Conservation (phyloP, 2,888 invertebrate genomes). For the Dendrolimus pini region DNA sequence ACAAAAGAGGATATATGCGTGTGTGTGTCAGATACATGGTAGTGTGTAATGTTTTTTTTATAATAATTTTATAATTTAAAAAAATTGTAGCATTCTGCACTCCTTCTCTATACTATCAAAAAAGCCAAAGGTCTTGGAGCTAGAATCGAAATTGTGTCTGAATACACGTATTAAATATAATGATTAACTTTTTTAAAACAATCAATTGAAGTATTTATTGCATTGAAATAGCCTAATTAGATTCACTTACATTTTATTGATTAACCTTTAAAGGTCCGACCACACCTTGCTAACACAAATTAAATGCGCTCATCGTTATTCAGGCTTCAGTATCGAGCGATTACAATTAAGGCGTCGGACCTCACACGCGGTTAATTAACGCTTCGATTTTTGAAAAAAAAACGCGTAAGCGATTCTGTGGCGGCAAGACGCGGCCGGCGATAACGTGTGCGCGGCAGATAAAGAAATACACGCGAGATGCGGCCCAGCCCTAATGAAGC, state of each 20-base stretch:
- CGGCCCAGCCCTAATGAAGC: slow-evolving; percentile 39
- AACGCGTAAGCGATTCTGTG: slow-evolving; percentile 2
- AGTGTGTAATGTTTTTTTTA: too few species aligned
- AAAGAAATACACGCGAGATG: slow-evolving; percentile 24
- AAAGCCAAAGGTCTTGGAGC: too few species aligned
- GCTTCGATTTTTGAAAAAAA: slow-evolving; percentile 14
- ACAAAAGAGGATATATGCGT: too few species aligned
- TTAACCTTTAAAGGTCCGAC: neutral
- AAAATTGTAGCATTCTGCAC: too few species aligned
- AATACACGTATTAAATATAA: too few species aligned
- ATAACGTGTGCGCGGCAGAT: slow-evolving; percentile 12
- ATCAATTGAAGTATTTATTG: too few species aligned
- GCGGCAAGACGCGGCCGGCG: slow-evolving; percentile 14
- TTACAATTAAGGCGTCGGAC: slow-evolving; percentile 59
- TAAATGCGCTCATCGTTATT: neutral
- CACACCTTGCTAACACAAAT: neutral
- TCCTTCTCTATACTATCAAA: too few species aligned
- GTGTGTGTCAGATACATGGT: too few species aligned
- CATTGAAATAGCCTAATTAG: too few species aligned
- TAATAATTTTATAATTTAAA: too few species aligned
- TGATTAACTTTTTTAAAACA: too few species aligned
- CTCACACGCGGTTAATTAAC: slow-evolving; percentile 59
- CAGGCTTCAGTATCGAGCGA: slow-evolving; percentile 36
- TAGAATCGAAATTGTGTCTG: too few species aligned
- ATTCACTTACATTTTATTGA: neutral